phyloP scores from a whole-genome alignment of 1,140 invertebrate genomes.

The Drosophila bifasciata region DNA sequence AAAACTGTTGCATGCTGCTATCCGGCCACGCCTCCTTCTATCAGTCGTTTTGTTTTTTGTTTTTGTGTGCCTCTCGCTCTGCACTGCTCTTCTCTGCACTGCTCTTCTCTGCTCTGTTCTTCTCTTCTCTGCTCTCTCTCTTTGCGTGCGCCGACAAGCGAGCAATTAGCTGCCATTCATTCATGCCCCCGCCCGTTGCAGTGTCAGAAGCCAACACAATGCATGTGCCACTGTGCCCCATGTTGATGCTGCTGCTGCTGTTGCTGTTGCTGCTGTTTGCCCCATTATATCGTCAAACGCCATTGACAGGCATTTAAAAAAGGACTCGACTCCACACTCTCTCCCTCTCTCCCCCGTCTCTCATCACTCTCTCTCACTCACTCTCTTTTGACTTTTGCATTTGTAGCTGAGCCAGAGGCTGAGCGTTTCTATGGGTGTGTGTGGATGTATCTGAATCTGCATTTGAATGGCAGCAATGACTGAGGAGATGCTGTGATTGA shows the following conservation, averaged over 20 bases:
- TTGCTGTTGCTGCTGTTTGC: background rate
- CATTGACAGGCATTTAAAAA: slow-evolving; percentile 59
- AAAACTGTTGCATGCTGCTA: slow-evolving; percentile 13
- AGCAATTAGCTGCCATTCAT: slow-evolving; percentile 59
- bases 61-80: slow-evolving; percentile 5
- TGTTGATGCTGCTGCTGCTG: background rate
- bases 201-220: slow-evolving; percentile 32
- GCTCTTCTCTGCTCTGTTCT: too few species aligned
- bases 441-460: slow-evolving; percentile 36
- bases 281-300: slow-evolving; percentile 46
- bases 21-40: background rate
- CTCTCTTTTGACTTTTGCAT: slow-evolving; percentile 1
- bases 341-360: background rate
- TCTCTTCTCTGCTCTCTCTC: background rate
- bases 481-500: slow-evolving; percentile 59
- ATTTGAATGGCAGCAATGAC: slow-evolving; percentile 53
- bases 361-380: background rate
- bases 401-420: background rate
- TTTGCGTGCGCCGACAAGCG: slow-evolving; percentile 21
- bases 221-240: slow-evolving; percentile 4
- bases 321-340: slow-evolving; percentile 10
- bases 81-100: too few species aligned
- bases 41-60: background rate
- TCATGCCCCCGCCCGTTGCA: background rate
- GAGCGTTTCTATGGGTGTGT: background rate